Evolutionary conservation across 2,888 invertebrate genomes (phyloP).

Genomic region (Lepeophtheirus nordmannii): DNA sequence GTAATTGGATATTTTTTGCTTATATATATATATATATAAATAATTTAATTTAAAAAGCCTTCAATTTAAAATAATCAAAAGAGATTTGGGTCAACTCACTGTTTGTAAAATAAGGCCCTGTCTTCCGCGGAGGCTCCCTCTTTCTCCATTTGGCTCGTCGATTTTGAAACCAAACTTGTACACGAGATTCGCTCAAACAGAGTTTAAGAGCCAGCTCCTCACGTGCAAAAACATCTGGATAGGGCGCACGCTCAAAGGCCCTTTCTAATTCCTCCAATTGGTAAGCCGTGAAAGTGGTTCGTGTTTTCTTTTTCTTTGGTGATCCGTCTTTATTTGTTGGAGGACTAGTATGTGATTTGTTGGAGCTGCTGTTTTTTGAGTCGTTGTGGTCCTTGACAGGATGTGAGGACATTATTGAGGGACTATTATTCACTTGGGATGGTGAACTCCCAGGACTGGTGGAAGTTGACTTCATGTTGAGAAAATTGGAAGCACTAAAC

Average conservation of each 20-base stretch:
- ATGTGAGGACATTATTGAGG: too few species aligned
- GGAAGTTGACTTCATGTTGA: not conserved
- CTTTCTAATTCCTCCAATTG: constrained; percentile 82
- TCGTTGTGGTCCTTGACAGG: not conserved
- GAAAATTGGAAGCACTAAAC: not conserved
- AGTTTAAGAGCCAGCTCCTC: constrained; percentile 82
- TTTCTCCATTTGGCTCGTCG: constrained; percentile 86
- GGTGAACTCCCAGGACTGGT: not conserved
- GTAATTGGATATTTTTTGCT: not conserved
- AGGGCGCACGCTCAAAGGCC: constrained; percentile 85
- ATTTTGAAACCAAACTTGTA: constrained; percentile 70
- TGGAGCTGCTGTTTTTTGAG: not conserved
- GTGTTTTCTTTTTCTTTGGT: constrained; percentile 24
- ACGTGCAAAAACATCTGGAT: constrained; percentile 86
- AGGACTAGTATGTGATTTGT: not conserved
- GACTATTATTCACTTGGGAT: too few species aligned
- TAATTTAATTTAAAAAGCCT: not conserved
- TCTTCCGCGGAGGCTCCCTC: constrained; percentile 78
- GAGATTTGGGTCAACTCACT: not conserved
- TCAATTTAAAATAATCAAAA: not conserved
- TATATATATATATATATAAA: not conserved
- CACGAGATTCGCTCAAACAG: constrained; percentile 59
- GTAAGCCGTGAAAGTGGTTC: constrained; percentile 88
- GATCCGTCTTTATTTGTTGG: not conserved
- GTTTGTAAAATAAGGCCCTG: constrained; percentile 31